A percentile compares a stretch with the other conserved stretches of the same genome.
Evolutionary conservation across 2,113 vertebrate genomes (phyloP).

Genomic region (Phalacrocorax pelagicus): DNA sequence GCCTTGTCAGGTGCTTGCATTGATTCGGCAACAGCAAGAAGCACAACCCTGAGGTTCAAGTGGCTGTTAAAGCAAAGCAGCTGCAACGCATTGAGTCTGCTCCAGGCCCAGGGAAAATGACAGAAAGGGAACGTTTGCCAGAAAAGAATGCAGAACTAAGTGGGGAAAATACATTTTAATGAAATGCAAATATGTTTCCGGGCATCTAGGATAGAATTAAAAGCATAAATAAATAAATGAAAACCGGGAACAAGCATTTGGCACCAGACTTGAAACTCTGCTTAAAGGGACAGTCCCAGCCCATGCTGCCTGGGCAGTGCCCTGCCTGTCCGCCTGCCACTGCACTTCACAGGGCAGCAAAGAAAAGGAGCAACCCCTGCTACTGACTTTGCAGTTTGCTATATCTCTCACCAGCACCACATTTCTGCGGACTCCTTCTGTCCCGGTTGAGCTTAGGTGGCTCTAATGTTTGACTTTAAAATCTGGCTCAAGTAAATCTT

Average conservation of each 20-base stretch:
- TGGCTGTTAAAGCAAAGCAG: neutral
- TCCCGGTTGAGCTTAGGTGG: neutral
- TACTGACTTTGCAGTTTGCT: neutral
- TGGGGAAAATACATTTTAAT: constrained; percentile 50
- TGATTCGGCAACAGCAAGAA: neutral
- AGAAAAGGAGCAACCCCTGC: neutral
- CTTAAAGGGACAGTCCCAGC: constrained; percentile 9
- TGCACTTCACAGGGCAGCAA: rapidly evolving
- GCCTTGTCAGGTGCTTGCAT: neutral
- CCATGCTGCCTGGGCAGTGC: neutral
- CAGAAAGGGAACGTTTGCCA: neutral
- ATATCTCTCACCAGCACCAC: neutral
- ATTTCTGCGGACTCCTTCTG: neutral
- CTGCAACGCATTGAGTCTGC: neutral
- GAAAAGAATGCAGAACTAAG: constrained; percentile 36
- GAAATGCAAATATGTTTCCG: constrained; percentile 54
- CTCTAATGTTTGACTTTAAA: neutral
- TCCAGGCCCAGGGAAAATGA: constrained; percentile 23
- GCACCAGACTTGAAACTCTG: neutral
- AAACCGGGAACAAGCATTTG: neutral
- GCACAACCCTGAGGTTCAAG: neutral
- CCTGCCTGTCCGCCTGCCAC: neutral
- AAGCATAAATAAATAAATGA: constrained; percentile 53
- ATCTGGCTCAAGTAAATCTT: neutral
- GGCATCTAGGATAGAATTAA: constrained; percentile 44